These are phyloP conservation scores for Anticlea derivata DNA, from an alignment of 2,888 invertebrate species.

Conservation along the genomic window DNA sequence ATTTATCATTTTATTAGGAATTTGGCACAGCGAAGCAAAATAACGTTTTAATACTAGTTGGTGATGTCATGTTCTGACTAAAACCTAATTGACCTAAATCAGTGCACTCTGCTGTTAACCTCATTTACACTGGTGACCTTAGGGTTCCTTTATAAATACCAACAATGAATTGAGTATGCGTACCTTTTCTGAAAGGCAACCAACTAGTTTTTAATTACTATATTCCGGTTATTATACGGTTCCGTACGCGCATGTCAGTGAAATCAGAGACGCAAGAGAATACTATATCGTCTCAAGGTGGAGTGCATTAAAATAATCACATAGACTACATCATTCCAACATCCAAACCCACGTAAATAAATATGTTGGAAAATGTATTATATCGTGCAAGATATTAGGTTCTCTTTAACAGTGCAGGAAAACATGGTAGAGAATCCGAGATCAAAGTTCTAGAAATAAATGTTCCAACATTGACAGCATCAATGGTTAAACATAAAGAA, in stretches of 20 bases:
- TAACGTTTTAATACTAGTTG: neutral
- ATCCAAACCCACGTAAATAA: too few species aligned
- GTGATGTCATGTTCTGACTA: conserved; percentile 45
- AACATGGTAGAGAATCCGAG: too few species aligned
- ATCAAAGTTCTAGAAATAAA: too few species aligned
- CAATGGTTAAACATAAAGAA: too few species aligned
- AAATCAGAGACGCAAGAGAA: conserved; percentile 5
- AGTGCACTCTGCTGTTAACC: conserved; percentile 17
- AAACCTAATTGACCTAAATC: conserved; percentile 47
- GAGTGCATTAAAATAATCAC: neutral
- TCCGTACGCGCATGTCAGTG: conserved; percentile 22
- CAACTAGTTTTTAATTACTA: conserved; percentile 13
- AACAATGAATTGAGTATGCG: neutral
- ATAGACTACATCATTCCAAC: neutral
- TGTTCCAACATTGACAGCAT: too few species aligned
- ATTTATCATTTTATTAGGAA: too few species aligned
- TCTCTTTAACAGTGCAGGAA: too few species aligned
- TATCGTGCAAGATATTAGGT: too few species aligned
- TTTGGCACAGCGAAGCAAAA: neutral
- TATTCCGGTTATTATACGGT: conserved; percentile 19
- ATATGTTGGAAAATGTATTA: too few species aligned
- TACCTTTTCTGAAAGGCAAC: conserved; percentile 13
- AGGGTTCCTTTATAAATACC: conserved; percentile 7
- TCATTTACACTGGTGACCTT: conserved; percentile 6
- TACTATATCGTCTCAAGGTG: conserved; percentile 17